A percentile compares a stretch with the other conserved stretches of the same genome.
Conservation (phyloP, 2,797 vertebrate genomes). For the Propithecus deckenii region DNA sequence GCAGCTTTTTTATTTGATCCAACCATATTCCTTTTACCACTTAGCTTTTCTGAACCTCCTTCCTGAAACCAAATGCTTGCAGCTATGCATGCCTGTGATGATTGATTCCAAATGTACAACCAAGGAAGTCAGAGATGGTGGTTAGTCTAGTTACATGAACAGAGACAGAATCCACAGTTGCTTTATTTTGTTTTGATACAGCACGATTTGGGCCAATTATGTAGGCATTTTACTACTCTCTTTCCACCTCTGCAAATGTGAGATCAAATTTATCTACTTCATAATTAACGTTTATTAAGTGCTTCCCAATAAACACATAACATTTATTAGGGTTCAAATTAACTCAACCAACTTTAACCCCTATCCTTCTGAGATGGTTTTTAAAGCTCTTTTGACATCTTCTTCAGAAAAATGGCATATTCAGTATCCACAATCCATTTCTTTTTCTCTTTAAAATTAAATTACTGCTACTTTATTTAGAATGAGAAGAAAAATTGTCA, state of each 20-base stretch:
- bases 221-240: not conserved
- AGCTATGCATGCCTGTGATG: constrained; percentile 40
- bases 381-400: constrained; percentile 14
- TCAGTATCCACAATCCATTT: not conserved
- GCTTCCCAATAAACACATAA: not conserved
- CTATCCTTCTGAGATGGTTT: not conserved
- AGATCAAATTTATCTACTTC: not conserved
- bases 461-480: not conserved
- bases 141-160: not conserved
- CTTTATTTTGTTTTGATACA: not conserved
- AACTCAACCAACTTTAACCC: not conserved
- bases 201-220: not conserved
- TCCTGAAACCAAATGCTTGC: constrained; percentile 48
- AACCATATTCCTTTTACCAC: constrained; percentile 50
- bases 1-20: constrained; percentile 46
- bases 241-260: constrained; percentile 14
- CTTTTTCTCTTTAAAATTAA: not conserved
- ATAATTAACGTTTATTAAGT: not conserved
- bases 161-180: not conserved
- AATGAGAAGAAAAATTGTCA: not conserved
- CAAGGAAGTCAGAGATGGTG: not conserved
- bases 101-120: constrained; percentile 55
- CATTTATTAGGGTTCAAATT: not conserved
- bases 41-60: constrained; percentile 42
- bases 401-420: not conserved